Conservation (phyloP, 2,797 vertebrate genomes). For the Neosilurus hyrtlii region DNA sequence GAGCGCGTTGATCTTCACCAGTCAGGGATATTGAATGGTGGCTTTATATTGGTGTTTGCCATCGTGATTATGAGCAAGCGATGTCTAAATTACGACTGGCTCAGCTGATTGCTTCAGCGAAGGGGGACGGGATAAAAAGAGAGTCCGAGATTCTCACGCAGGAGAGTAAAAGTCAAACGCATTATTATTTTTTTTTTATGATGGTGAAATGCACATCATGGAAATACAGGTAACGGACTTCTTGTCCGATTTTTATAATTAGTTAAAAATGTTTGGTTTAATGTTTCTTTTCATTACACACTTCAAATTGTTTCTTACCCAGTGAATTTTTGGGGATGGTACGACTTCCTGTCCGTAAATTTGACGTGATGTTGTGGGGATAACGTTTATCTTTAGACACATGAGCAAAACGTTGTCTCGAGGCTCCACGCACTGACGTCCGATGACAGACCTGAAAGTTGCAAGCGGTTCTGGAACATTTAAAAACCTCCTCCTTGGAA, state of each 20-base stretch:
- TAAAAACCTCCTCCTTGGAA: background rate
- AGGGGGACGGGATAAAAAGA: background rate
- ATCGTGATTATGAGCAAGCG: constrained; percentile 37
- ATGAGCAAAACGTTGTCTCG: background rate
- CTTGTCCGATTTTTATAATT: background rate
- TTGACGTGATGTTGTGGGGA: background rate
- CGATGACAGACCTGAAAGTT: background rate
- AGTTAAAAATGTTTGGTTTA: background rate
- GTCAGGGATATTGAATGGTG: constrained; percentile 12
- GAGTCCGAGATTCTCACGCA: background rate
- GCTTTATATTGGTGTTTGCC: constrained; percentile 31
- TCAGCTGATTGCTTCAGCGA: constrained; percentile 15
- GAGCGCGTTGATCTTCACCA: constrained; percentile 12
- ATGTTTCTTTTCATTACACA: background rate
- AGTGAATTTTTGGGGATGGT: background rate
- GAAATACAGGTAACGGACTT: background rate
- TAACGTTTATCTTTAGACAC: too few relatives aligned
- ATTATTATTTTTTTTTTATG: background rate
- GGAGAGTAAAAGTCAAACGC: background rate
- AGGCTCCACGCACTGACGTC: background rate
- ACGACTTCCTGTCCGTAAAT: background rate
- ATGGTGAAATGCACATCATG: background rate
- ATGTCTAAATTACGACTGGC: constrained; percentile 26
- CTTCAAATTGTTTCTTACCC: background rate
- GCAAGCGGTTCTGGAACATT: background rate